Conservation (phyloP, 2,888 invertebrate genomes). For the Ectobius pallidus region DNA sequence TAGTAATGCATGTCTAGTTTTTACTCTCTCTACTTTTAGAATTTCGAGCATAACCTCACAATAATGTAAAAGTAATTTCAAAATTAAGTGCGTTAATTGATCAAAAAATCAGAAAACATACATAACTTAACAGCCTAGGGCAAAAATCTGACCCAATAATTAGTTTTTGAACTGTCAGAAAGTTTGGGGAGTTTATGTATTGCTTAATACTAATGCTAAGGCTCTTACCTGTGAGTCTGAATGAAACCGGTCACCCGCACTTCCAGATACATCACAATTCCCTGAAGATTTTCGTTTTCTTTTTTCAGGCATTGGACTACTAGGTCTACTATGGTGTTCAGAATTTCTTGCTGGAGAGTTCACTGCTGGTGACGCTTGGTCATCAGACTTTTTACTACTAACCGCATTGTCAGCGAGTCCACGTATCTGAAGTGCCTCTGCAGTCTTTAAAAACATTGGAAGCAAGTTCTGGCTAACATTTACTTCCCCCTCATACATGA, state of each 20-base stretch:
- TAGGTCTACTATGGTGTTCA: slow-evolving; percentile 51
- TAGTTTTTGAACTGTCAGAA: no score
- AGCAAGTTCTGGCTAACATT: slow-evolving; percentile 91
- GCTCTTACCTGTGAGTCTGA: slow-evolving; percentile 73
- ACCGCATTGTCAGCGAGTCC: slow-evolving; percentile 84
- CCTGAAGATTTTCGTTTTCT: slow-evolving; percentile 69
- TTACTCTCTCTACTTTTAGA: no score
- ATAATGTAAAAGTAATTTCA: no score
- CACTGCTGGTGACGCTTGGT: slow-evolving; percentile 51
- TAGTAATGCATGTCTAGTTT: no score
- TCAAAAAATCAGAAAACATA: no score
- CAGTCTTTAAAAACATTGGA: slow-evolving; percentile 90
- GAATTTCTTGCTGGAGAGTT: slow-evolving; percentile 53
- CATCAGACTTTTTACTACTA: slow-evolving; percentile 52
- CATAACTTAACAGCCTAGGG: no score
- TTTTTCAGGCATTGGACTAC: slow-evolving; percentile 58
- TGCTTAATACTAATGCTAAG: no score
- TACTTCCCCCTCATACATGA: slow-evolving; percentile 92
- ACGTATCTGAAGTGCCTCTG: slow-evolving; percentile 88
- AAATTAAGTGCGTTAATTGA: no score
- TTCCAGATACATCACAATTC: slow-evolving; percentile 69
- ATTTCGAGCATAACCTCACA: no score
- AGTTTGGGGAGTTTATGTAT: no score
- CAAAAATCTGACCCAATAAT: no score
- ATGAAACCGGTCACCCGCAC: slow-evolving; percentile 68